Conservation (phyloP, 1,140 invertebrate genomes). For the Ceratina calcarata region DNA sequence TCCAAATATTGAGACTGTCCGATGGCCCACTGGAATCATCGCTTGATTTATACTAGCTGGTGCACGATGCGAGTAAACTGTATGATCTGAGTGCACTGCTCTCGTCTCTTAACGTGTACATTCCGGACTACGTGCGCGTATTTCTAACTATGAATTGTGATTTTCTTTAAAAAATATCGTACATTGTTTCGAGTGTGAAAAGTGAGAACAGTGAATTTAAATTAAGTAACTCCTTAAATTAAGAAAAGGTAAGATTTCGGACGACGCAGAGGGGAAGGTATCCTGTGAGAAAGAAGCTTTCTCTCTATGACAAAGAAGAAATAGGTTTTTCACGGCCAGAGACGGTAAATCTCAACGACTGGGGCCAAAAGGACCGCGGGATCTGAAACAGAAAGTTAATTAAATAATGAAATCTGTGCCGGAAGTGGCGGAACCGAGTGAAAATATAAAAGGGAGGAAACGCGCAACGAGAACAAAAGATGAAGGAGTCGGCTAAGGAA, state of each 20-base stretch:
- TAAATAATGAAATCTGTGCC: conserved; percentile 27
- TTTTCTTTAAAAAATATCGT: no score
- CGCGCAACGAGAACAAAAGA: conserved; percentile 1
- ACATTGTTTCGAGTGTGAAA: no score
- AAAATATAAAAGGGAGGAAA: conserved; percentile 4
- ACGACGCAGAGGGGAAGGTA: neutral
- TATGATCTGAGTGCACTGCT: neutral
- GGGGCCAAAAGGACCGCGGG: conserved; percentile 3
- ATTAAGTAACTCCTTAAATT: neutral
- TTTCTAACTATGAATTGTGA: no score
- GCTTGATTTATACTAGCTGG: neutral
- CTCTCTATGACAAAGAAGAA: neutral
- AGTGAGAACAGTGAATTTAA: no score
- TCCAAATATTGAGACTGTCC: conserved; percentile 22
- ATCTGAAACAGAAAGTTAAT: conserved; percentile 34
- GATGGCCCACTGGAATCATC: neutral
- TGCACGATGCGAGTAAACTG: conserved; percentile 1
- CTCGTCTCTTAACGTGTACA: neutral
- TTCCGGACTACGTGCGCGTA: neutral
- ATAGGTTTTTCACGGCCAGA: neutral
- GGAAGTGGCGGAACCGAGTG: neutral
- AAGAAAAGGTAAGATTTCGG: neutral
- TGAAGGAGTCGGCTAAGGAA: neutral
- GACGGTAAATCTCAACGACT: neutral
- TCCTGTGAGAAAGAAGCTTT: neutral